Base-by-base conservation (phyloP, 2,888 invertebrate species). In the Bombyx huttoni region DNA sequence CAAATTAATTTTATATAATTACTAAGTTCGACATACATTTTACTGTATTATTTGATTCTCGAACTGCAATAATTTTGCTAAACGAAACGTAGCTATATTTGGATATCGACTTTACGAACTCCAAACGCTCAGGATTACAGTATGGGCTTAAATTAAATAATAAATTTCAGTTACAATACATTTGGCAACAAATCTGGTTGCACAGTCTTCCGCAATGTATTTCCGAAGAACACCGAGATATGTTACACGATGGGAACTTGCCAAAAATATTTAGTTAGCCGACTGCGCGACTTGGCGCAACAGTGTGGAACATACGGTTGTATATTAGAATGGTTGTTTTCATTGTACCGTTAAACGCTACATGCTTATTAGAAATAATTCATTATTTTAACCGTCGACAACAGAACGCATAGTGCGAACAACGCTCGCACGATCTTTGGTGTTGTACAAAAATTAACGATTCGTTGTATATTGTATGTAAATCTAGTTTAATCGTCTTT, bases 401-500 rank as follows among this genome's bases (percentile, higher is more conserved):
- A 73, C 64, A 67, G 69, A 76, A 68, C 72, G 69, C 69, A 69
- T 63, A 66, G 66, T 68, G 68, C 66, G 64, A 65, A 73, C 73
- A 70, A 73, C 70, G 68, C 70, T 70, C 66, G 67, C 66, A 71
- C 64, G 73, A 69, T 69, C 65, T 68, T 70, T 65, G 77, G 75
- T 78, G 80, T 78, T 79, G 81, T 81, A 78, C 75, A 79, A 40
- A 40, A 78, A 80, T 81, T 81, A 83, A 81, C 83, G 82, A 84
- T 84, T 84, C 82, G 85, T 87, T 87, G 84, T 88, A 78, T 83
- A 81, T 81, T 84, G 76, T 81, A 82, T 82, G 82, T 87, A 87
- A 85, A 79, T 80, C 76, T 87, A 87, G 85, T 81, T 86, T 81
- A 83, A 87, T 81, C 78, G 79, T 82, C 81, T 86, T 79, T 85